phyloP scores from a whole-genome alignment of 2,888 invertebrate genomes.

The Ectobius pallidus region DNA sequence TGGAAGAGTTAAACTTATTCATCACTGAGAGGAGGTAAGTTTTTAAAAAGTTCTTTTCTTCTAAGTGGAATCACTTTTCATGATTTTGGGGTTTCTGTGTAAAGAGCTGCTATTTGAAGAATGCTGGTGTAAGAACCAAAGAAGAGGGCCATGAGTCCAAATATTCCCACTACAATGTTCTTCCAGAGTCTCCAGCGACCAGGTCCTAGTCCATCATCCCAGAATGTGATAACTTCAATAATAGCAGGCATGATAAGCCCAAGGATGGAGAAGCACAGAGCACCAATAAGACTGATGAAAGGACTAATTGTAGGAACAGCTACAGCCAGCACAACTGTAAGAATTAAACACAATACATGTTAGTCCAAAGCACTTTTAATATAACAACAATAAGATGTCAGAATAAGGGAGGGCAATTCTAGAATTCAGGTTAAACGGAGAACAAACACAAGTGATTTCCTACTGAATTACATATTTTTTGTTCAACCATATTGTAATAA shows the following conservation, averaged over 20 bases:
- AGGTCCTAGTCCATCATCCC: constrained; percentile 74
- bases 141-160: constrained; percentile 80
- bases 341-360: constrained; percentile 37
- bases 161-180: constrained; percentile 73
- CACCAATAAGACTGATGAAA: constrained; percentile 91
- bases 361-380: too few species aligned
- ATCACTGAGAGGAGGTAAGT: too few species aligned
- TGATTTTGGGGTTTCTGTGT: constrained; percentile 38
- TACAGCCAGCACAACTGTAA: constrained; percentile 76
- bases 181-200: constrained; percentile 80
- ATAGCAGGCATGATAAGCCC: constrained; percentile 87
- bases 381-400: too few species aligned
- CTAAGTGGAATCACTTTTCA: too few species aligned
- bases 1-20: too few species aligned
- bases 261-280: constrained; percentile 89
- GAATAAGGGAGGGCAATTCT: too few species aligned
- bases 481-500: too few species aligned
- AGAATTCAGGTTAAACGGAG: too few species aligned
- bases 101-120: constrained; percentile 61
- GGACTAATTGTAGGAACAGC: constrained; percentile 88
- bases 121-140: constrained; percentile 78
- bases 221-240: constrained; percentile 84
- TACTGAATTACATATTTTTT: too few species aligned
- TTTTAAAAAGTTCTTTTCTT: too few species aligned
- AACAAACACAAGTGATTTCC: too few species aligned